phyloP scores from a whole-genome alignment of 2,888 invertebrate species.

The Brachycybe producta region DNA sequence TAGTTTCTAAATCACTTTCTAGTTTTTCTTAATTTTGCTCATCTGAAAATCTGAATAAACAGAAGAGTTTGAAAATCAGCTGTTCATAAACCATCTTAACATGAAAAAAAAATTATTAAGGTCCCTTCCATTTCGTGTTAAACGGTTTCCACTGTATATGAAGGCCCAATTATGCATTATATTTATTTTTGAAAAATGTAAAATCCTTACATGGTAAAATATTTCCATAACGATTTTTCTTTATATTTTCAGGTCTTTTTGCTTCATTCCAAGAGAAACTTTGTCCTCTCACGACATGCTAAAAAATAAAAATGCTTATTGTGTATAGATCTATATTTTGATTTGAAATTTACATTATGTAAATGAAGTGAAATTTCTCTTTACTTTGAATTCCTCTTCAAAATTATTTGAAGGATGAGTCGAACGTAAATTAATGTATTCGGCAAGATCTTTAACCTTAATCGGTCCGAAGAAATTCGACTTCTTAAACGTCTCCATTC shows the following conservation, averaged over 20 bases:
- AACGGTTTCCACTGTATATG: too few relatives aligned
- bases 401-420: conserved; percentile 3
- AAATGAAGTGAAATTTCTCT: background rate
- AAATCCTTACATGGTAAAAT: conserved; percentile 9
- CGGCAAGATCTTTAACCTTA: background rate
- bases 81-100: too few relatives aligned
- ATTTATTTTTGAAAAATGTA: too few relatives aligned
- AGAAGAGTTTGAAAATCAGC: too few relatives aligned
- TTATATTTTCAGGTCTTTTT: conserved; percentile 8
- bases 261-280: conserved; percentile 4
- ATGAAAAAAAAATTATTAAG: too few relatives aligned
- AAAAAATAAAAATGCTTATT: background rate
- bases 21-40: too few relatives aligned
- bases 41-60: too few relatives aligned
- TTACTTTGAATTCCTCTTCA: conserved; percentile 7
- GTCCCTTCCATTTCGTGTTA: too few relatives aligned
- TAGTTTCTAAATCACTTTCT: too few relatives aligned
- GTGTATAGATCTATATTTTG: conserved; percentile 7
- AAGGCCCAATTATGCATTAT: too few relatives aligned
- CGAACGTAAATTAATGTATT: background rate
- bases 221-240: conserved; percentile 16
- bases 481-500: conserved; percentile 5
- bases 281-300: background rate
- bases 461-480: conserved; percentile 11
- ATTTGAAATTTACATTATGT: background rate